These are phyloP conservation scores for Mechanitis mazaeus DNA, from an alignment of 2,888 invertebrate genomes.

Conservation along the genomic window DNA sequence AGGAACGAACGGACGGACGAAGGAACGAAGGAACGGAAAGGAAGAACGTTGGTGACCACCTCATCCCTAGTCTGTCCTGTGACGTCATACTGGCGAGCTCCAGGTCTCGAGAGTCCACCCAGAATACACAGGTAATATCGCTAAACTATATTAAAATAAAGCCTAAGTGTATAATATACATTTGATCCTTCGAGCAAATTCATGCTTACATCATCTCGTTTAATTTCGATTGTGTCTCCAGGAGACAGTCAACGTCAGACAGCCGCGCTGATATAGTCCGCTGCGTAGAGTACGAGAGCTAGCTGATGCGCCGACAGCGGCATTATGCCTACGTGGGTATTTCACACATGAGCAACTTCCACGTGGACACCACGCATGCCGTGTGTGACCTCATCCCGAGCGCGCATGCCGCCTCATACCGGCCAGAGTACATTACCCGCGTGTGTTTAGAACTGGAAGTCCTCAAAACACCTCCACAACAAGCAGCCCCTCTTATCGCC, in stretches of 20 bases:
- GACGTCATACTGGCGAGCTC: no score
- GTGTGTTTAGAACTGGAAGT: conserved; percentile 77
- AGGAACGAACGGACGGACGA: no score
- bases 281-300: conserved; percentile 65
- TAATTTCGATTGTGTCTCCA: conserved; percentile 28
- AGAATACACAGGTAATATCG: no score
- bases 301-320: conserved; percentile 43
- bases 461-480: conserved; percentile 38
- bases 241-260: conserved; percentile 56
- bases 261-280: conserved; percentile 69
- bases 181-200: no score
- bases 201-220: background rate
- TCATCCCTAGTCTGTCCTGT: no score
- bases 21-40: no score
- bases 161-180: no score
- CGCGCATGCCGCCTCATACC: conserved; percentile 20
- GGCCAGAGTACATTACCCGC: conserved; percentile 57
- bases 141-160: no score
- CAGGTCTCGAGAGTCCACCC: no score
- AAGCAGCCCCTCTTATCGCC: conserved; percentile 45
- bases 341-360: no score
- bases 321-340: conserved; percentile 36
- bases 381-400: conserved; percentile 65
- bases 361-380: conserved; percentile 43
- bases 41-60: no score